A percentile compares a stretch with the other conserved stretches of the same genome.
These are phyloP conservation scores for Dryobotodes eremita DNA, from an alignment of 2,888 invertebrate genomes.

Conservation along the genomic window DNA sequence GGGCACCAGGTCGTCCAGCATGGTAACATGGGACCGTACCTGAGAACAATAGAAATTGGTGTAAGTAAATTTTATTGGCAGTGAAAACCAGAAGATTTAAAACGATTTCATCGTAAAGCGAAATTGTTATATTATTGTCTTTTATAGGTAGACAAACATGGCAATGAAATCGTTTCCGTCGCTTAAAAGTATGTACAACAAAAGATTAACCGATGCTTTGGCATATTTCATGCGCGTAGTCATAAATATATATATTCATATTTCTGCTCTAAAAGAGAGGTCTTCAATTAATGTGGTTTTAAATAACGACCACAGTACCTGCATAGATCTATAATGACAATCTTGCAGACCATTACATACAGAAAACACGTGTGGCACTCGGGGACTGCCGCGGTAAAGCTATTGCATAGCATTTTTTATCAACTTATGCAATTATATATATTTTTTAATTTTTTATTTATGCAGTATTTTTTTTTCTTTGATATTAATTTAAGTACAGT, in stretches of 20 bases:
- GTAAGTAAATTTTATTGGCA: neutral
- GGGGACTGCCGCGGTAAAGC: no score
- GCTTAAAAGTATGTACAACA: neutral
- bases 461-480: no score
- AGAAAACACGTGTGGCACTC: no score
- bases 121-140: neutral
- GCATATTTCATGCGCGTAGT: neutral
- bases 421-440: no score
- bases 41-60: constrained; percentile 28
- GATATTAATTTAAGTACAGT: no score
- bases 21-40: constrained; percentile 73
- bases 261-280: neutral
- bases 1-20: constrained; percentile 82
- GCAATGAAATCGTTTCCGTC: neutral
- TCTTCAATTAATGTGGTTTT: neutral
- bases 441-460: no score
- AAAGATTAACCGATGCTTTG: neutral
- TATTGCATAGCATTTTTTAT: no score
- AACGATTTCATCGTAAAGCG: neutral
- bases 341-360: no score
- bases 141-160: neutral
- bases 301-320: no score
- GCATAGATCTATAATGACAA: no score
- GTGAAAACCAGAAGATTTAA: neutral
- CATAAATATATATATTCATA: no score